These are phyloP conservation scores for Hemibagrus wyckioides DNA, from an alignment of 2,113 vertebrate species.

Conservation along the genomic window DNA sequence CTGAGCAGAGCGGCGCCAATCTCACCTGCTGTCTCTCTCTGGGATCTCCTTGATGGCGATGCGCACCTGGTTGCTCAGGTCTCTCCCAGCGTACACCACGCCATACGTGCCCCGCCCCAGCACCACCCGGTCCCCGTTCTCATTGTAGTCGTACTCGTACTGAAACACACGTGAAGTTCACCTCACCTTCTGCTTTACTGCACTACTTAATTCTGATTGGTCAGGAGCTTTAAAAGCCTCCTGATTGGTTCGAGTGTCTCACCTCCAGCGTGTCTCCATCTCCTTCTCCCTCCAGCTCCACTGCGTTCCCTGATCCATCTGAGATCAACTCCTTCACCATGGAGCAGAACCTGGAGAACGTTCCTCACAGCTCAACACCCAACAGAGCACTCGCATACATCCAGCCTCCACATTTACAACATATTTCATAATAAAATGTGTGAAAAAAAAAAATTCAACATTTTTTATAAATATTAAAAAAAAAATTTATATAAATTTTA, in stretches of 20 bases:
- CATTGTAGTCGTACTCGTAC: conserved; percentile 86
- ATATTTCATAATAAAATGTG: neutral
- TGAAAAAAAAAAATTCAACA: too few species aligned
- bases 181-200: neutral
- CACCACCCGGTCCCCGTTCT: conserved; percentile 78
- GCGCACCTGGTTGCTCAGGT: conserved; percentile 85
- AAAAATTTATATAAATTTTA: neutral
- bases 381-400: neutral
- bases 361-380: neutral
- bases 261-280: conserved; percentile 89
- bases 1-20: conserved; percentile 11
- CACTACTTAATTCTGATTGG: neutral
- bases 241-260: conserved; percentile 31
- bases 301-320: conserved; percentile 75
- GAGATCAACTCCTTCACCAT: conserved; percentile 92
- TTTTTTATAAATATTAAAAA: neutral
- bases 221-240: neutral
- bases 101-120: conserved; percentile 90
- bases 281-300: conserved; percentile 85
- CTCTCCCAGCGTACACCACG: conserved; percentile 87
- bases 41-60: conserved; percentile 96
- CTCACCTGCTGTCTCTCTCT: conserved; percentile 85
- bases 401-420: neutral
- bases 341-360: conserved; percentile 81
- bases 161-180: conserved; percentile 55